Conservation (phyloP, 2,113 vertebrate genomes). For the Tetrax tetrax region DNA sequence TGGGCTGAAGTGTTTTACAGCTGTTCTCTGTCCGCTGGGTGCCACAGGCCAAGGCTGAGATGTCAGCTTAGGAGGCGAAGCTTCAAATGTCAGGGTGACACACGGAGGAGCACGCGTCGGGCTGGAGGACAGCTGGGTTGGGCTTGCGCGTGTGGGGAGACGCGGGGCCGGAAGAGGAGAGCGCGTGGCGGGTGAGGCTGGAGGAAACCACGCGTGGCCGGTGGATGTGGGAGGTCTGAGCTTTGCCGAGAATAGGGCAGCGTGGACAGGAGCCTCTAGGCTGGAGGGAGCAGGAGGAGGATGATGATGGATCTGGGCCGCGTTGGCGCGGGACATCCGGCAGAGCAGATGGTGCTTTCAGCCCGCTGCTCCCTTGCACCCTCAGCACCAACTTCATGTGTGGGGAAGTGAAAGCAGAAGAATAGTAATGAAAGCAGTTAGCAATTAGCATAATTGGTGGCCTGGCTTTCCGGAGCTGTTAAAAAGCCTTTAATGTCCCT, state of each 20-base stretch:
- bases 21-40: background rate
- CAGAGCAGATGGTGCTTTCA: conserved; percentile 7
- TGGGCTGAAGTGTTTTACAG: background rate
- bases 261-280: accelerated
- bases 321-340: background rate
- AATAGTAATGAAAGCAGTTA: background rate
- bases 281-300: background rate
- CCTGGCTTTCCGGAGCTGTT: background rate
- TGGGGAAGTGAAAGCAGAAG: background rate
- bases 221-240: background rate
- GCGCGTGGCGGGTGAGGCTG: background rate
- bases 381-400: background rate
- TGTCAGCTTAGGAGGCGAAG: background rate
- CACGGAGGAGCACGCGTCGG: accelerated
- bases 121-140: background rate
- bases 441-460: background rate
- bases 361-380: background rate
- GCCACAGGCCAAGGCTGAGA: conserved; percentile 16
- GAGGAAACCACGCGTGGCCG: background rate
- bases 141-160: accelerated
- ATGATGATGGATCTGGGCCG: background rate
- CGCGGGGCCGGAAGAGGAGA: background rate
- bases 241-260: background rate
- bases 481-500: background rate
- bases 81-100: conserved; percentile 13